phyloP scores from a whole-genome alignment of 2,797 vertebrate species.

The Scleropages formosus region DNA sequence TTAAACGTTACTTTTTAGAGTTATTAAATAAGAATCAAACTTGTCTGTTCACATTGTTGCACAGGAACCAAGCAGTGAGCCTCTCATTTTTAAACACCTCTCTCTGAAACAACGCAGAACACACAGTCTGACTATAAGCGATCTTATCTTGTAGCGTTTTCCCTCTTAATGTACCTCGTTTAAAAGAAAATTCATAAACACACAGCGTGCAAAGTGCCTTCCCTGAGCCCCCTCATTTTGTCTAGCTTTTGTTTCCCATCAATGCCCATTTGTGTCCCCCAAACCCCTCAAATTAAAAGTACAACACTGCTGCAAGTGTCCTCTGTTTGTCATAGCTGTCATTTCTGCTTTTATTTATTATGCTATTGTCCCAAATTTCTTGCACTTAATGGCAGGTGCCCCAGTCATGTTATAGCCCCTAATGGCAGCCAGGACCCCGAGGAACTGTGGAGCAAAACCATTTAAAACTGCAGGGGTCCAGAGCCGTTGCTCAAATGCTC shows the following conservation, averaged over 20 bases:
- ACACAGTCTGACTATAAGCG: constrained; percentile 22
- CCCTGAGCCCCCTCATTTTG: constrained; percentile 15
- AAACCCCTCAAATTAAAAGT: constrained; percentile 8
- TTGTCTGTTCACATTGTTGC: background rate
- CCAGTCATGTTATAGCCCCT: background rate
- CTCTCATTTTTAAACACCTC: constrained; percentile 21
- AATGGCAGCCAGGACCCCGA: background rate
- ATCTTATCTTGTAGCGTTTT: constrained; percentile 29
- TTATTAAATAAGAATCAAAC: constrained; percentile 12
- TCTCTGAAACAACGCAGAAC: constrained; percentile 28
- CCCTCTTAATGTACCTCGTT: constrained; percentile 31
- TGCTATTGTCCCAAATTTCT: background rate
- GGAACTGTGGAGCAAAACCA: background rate
- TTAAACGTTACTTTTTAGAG: constrained; percentile 10
- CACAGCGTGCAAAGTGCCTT: constrained; percentile 24
- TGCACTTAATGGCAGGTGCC: constrained; percentile 7
- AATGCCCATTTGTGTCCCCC: constrained; percentile 22
- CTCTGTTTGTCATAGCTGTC: constrained; percentile 25
- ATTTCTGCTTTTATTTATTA: constrained; percentile 24
- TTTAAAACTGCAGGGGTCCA: too few relatives aligned
- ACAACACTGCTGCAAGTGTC: background rate
- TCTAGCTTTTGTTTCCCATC: constrained; percentile 31
- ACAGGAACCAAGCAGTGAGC: constrained; percentile 1
- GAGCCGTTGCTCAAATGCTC: too few relatives aligned
- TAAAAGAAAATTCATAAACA: constrained; percentile 25